phyloP scores from a whole-genome alignment of 2,113 vertebrate species.

The Perccottus glenii region DNA sequence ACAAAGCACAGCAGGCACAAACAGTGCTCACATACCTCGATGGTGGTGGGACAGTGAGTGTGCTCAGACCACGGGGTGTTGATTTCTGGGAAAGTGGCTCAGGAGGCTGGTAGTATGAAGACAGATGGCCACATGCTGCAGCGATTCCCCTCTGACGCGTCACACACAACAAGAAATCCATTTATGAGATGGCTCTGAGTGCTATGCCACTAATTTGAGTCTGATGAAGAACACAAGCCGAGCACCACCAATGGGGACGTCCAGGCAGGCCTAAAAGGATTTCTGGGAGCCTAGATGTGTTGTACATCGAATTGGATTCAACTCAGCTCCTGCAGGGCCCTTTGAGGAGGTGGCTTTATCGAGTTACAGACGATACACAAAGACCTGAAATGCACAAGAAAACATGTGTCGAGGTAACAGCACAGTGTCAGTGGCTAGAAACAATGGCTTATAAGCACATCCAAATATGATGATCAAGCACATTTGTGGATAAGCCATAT shows the following conservation, averaged over 20 bases:
- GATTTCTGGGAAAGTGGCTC: slow-evolving; percentile 64
- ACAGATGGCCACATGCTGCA: slow-evolving; percentile 66
- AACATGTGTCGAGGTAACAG: slow-evolving; percentile 2
- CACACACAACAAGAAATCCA: slow-evolving; percentile 65
- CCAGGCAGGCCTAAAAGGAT: slow-evolving; percentile 59
- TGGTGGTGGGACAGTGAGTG: slow-evolving; percentile 40
- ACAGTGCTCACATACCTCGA: slow-evolving; percentile 21
- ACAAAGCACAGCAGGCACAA: slow-evolving; percentile 22
- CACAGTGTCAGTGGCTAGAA: neutral
- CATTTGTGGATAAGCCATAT: too few species aligned
- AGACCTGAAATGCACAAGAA: neutral
- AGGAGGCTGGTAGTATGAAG: slow-evolving; percentile 52
- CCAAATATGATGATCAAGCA: too few species aligned
- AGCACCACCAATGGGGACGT: slow-evolving; percentile 43
- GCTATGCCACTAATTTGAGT: slow-evolving; percentile 64
- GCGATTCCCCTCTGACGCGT: slow-evolving; percentile 50
- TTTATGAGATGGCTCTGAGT: slow-evolving; percentile 62
- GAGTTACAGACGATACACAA: slow-evolving; percentile 17
- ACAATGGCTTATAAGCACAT: neutral
- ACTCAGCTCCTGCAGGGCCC: slow-evolving; percentile 26
- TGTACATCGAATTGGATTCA: slow-evolving; percentile 46
- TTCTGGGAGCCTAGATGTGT: slow-evolving; percentile 65
- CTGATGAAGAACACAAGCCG: slow-evolving; percentile 61
- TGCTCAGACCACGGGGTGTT: slow-evolving; percentile 61
- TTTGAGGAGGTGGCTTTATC: slow-evolving; percentile 45